These are phyloP conservation scores for Limonius californicus DNA, from an alignment of 1,140 invertebrate species.

Conservation along the genomic window DNA sequence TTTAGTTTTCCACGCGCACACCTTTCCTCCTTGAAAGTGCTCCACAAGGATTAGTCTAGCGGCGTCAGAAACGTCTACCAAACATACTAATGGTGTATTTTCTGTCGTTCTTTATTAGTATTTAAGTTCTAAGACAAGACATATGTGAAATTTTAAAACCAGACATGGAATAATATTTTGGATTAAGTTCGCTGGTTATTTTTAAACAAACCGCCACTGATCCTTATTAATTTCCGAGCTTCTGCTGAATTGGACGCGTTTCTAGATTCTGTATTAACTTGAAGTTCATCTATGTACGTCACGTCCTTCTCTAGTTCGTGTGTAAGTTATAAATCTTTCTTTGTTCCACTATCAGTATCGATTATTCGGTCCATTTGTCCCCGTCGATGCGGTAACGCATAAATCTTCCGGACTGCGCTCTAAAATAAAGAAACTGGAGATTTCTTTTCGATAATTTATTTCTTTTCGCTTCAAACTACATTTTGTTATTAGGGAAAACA, in stretches of 20 bases:
- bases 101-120: constrained; percentile 22
- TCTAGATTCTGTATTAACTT: neutral
- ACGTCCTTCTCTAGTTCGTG: constrained; percentile 24
- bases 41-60: constrained; percentile 21
- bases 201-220: constrained; percentile 6
- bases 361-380: constrained; percentile 46
- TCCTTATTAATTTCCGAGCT: constrained; percentile 17
- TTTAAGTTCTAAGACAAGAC: constrained; percentile 9
- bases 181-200: constrained; percentile 17
- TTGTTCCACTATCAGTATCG: constrained; percentile 44
- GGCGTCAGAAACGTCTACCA: constrained; percentile 19
- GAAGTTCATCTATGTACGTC: constrained; percentile 4
- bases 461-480: neutral
- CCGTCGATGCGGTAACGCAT: constrained; percentile 40
- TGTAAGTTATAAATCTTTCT: constrained; percentile 33
- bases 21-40: constrained; percentile 12
- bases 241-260: neutral
- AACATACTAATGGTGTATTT: constrained; percentile 22
- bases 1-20: too few relatives aligned
- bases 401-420: constrained; percentile 37
- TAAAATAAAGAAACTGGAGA: constrained; percentile 12
- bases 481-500: neutral
- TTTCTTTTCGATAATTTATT: constrained; percentile 6
- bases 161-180: constrained; percentile 19
- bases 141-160: constrained; percentile 14